Percentiles rank a stretch among this genome's conserved stretches.
These are phyloP conservation scores for Trachemys scripta DNA, from an alignment of 2,113 vertebrate species.

Conservation along the genomic window DNA sequence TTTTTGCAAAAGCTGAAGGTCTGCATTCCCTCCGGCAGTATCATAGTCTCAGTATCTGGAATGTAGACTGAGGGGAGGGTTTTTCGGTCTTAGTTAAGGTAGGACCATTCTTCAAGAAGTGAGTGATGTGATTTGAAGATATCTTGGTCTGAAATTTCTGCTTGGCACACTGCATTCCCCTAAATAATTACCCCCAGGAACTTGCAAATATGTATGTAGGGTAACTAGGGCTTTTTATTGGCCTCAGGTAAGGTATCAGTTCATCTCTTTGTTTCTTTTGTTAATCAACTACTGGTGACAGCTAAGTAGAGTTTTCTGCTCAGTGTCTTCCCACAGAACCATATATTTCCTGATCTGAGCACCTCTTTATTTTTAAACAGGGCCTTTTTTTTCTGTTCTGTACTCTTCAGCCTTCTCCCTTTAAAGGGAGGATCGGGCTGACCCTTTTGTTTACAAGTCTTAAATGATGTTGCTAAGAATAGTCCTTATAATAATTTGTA, in stretches of 20 bases:
- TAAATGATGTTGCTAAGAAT: neutral
- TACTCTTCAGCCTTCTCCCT: neutral
- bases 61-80: neutral
- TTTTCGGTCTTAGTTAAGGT: neutral
- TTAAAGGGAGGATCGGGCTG: neutral
- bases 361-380: neutral
- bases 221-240: neutral
- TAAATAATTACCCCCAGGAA: neutral
- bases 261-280: neutral
- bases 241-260: neutral
- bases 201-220: neutral
- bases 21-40: neutral
- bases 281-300: neutral
- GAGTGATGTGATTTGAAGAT: neutral
- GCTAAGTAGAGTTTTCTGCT: neutral
- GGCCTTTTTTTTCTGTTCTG: neutral
- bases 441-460: neutral
- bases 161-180: neutral
- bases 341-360: neutral
- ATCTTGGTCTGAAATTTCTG: neutral
- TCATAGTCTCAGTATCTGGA: neutral
- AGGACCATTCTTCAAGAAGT: neutral
- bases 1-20: neutral
- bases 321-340: neutral
- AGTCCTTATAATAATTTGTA: neutral